Evolutionary conservation across 1,140 invertebrate genomes (phyloP).

Genomic region (Globodera rostochiensis): DNA sequence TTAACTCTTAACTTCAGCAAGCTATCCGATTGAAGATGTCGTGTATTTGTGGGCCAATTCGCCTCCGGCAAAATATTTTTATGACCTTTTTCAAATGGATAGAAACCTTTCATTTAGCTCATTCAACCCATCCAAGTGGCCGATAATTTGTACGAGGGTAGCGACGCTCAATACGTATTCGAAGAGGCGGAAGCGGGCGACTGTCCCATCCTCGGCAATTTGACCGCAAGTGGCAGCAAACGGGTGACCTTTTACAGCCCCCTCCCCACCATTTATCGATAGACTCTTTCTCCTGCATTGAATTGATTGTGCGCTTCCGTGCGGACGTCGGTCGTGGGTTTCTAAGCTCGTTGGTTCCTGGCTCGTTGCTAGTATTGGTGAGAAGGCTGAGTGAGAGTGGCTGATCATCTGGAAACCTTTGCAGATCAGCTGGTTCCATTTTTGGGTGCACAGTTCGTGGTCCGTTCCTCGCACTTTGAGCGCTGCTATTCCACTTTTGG

Average conservation of each 20-base stretch:
- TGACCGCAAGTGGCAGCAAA: constrained; percentile 16
- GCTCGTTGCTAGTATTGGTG: constrained; percentile 46
- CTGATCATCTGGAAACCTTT: background rate
- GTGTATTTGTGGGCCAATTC: constrained; percentile 65
- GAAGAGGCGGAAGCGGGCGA: constrained; percentile 30
- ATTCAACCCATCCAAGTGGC: constrained; percentile 61
- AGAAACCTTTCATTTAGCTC: background rate
- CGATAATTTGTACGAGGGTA: constrained; percentile 40
- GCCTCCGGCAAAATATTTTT: constrained; percentile 40
- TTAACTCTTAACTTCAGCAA: constrained; percentile 42
- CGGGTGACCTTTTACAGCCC: background rate
- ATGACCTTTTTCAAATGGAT: background rate
- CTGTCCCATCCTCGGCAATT: constrained; percentile 22
- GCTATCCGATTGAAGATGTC: constrained; percentile 59
- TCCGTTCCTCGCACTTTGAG: constrained; percentile 61
- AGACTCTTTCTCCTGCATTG: constrained; percentile 31
- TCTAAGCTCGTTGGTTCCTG: constrained; percentile 50
- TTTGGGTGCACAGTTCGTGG: constrained; percentile 58
- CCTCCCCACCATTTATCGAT: background rate
- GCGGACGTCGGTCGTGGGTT: constrained; percentile 20
- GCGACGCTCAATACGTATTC: constrained; percentile 28
- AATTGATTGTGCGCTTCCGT: constrained; percentile 19
- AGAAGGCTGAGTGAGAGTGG: background rate
- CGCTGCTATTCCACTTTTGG: constrained; percentile 58
- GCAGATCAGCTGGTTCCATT: constrained; percentile 58